phyloP scores from a whole-genome alignment of 2,888 invertebrate genomes.

The Eretmocerus hayati region DNA sequence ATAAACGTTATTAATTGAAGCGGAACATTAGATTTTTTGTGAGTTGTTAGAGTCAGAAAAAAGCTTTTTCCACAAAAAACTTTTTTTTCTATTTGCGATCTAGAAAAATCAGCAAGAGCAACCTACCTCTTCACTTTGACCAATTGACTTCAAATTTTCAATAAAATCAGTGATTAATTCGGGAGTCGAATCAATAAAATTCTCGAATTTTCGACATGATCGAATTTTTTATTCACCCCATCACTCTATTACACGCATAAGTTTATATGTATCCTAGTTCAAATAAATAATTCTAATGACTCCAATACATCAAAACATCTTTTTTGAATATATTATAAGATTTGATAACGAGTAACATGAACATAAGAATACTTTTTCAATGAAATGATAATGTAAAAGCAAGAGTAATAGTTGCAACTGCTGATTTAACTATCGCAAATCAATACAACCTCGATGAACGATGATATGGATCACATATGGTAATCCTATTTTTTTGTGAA shows the following conservation, averaged over 20 bases:
- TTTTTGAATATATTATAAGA: no score
- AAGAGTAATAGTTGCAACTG: conserved; percentile 21
- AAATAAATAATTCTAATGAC: no score
- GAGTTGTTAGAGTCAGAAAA: conserved; percentile 19
- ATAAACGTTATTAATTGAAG: conserved; percentile 18
- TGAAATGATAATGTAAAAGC: no score
- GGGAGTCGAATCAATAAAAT: not conserved
- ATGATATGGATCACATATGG: conserved; percentile 16
- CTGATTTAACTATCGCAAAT: conserved; percentile 22
- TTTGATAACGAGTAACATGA: no score
- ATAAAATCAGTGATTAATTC: no score
- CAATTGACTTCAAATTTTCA: no score
- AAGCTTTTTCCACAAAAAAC: conserved; percentile 20
- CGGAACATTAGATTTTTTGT: conserved; percentile 17
- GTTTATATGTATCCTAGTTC: no score
- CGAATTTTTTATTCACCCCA: no score
- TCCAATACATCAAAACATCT: no score
- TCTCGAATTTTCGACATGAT: no score
- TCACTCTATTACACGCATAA: no score
- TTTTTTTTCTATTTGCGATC: conserved; percentile 15
- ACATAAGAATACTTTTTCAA: no score
- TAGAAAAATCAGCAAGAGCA: conserved; percentile 21
- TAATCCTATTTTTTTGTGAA: conserved; percentile 16
- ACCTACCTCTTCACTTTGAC: conserved; percentile 19
- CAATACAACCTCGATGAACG: conserved; percentile 22